phyloP scores from a whole-genome alignment of 2,113 vertebrate genomes.

The Chlamydotis undulata region DNA sequence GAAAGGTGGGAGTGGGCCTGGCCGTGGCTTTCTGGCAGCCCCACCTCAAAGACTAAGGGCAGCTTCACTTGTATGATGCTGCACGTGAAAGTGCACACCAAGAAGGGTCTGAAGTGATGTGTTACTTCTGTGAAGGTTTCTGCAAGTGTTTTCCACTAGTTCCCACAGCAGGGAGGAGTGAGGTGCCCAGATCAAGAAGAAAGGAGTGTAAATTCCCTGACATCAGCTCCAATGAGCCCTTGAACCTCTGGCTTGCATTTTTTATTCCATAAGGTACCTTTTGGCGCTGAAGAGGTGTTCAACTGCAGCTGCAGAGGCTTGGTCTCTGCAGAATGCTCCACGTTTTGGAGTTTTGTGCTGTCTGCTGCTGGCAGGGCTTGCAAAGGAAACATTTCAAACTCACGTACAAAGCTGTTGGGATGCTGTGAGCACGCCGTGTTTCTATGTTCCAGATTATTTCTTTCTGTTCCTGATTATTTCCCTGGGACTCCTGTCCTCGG shows the following conservation, averaged over 20 bases:
- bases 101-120: neutral
- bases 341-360: neutral
- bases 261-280: neutral
- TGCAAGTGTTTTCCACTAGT: neutral
- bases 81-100: rapidly evolving
- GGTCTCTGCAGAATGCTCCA: neutral
- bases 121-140: neutral
- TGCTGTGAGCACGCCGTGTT: neutral
- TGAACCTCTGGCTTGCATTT: neutral
- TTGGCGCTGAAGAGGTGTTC: neutral
- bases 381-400: neutral
- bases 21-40: neutral
- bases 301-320: neutral
- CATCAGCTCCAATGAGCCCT: neutral
- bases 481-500: neutral
- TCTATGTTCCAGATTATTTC: neutral
- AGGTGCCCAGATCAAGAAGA: neutral
- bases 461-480: neutral
- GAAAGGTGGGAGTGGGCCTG: neutral
- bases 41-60: neutral
- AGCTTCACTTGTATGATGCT: neutral
- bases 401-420: neutral
- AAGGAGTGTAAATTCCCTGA: neutral
- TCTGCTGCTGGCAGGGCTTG: neutral
- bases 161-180: neutral